phyloP scores from a whole-genome alignment of 2,797 vertebrate genomes.

The Sphenodon punctatus region DNA sequence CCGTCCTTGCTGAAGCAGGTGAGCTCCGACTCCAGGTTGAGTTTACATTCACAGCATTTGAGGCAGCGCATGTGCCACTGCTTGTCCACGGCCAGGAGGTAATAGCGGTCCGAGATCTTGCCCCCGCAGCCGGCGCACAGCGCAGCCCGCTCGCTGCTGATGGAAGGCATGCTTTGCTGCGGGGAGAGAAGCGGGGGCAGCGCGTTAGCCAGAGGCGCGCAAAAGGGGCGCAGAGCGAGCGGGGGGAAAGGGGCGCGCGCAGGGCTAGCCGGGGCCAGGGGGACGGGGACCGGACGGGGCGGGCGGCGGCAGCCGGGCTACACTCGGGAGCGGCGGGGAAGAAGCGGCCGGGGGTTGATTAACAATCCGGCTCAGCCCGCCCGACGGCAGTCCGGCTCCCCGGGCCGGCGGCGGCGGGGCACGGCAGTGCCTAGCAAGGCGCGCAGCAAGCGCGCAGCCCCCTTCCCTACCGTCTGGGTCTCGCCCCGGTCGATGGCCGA shows the following conservation, averaged over 20 bases:
- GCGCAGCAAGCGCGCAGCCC: not conserved
- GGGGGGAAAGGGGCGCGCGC: not conserved
- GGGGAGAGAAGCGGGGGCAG: constrained; percentile 48
- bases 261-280: too few species aligned
- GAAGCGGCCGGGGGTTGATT: too few species aligned
- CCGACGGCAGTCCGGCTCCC: not conserved
- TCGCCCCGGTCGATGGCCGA: constrained; percentile 98
- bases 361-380: not conserved
- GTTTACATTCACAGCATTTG: constrained; percentile 97
- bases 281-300: not conserved
- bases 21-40: constrained; percentile 97
- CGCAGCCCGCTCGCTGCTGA: constrained; percentile 91
- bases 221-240: not conserved
- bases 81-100: constrained; percentile 97
- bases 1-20: constrained; percentile 99
- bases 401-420: not conserved
- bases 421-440: not conserved
- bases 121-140: constrained; percentile 96
- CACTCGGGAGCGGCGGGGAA: not conserved
- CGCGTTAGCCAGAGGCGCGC: constrained; percentile 22
- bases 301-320: not conserved
- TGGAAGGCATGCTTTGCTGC: constrained; percentile 89
- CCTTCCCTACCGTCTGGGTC: constrained; percentile 91
- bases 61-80: constrained; percentile 99
- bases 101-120: constrained; percentile 96